Evolutionary conservation across 2,888 invertebrate genomes (phyloP).

Genomic region (Cryptosula pallasiana): DNA sequence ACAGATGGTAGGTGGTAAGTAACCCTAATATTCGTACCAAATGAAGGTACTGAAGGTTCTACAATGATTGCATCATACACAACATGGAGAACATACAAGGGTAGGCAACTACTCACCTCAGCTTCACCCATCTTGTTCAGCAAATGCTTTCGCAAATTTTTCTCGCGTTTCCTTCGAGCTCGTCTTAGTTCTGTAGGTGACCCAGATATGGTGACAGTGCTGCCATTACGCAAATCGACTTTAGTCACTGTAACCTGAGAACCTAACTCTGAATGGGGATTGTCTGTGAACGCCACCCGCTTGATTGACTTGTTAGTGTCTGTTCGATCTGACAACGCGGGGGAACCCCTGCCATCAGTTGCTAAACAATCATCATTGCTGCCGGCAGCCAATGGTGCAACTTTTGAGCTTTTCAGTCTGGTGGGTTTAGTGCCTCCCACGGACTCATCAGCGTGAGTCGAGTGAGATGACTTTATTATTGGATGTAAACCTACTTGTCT

Average conservation of each 20-base stretch:
- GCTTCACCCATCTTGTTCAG: conserved; percentile 8
- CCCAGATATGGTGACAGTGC: not conserved
- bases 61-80: too few species aligned
- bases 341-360: not conserved
- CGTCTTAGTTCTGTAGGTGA: not conserved
- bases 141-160: not conserved
- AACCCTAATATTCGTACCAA: too few species aligned
- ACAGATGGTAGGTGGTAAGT: too few species aligned
- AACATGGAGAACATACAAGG: too few species aligned
- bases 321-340: conserved; percentile 4
- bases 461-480: not conserved
- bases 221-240: not conserved
- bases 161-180: not conserved
- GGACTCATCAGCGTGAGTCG: not conserved
- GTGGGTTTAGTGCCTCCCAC: not conserved
- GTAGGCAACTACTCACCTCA: not conserved
- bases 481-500: not conserved
- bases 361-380: not conserved
- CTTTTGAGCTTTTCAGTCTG: not conserved
- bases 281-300: conserved; percentile 8
- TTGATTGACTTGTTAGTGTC: conserved; percentile 15
- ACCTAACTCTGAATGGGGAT: not conserved
- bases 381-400: not conserved
- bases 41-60: too few species aligned
- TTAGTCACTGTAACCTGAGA: not conserved